These are phyloP conservation scores for Malurus leucopterus DNA, from an alignment of 2,797 vertebrate genomes.

Conservation along the genomic window DNA sequence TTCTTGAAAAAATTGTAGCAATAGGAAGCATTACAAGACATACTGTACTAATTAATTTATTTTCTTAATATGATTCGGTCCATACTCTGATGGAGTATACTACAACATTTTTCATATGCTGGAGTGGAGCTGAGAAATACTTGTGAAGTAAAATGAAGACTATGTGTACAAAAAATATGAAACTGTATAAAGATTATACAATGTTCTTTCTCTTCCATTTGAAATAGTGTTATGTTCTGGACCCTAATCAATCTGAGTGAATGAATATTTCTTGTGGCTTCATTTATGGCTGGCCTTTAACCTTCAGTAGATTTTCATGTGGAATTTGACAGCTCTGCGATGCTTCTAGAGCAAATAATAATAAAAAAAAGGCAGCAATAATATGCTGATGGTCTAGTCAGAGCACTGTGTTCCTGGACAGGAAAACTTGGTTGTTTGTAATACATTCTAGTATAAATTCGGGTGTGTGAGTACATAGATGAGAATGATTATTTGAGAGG, in stretches of 20 bases:
- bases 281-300: not conserved
- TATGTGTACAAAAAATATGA: not conserved
- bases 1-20: not conserved
- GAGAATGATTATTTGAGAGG: not conserved
- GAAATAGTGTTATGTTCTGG: not conserved
- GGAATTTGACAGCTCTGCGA: not conserved
- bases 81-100: not conserved
- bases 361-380: not conserved
- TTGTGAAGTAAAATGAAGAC: too few species aligned
- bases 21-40: not conserved
- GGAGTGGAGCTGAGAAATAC: not conserved
- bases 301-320: not conserved
- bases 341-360: not conserved
- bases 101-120: not conserved
- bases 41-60: not conserved
- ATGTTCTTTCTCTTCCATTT: not conserved
- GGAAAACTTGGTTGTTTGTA: not conserved
- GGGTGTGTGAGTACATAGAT: not conserved
- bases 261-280: not conserved
- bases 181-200: not conserved
- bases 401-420: not conserved
- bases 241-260: not conserved
- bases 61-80: not conserved
- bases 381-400: not conserved
- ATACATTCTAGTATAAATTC: not conserved